A percentile compares a stretch with the other conserved stretches of the same genome.
Conservation (phyloP, 1,140 invertebrate genomes). For the Drosophila orosa region DNA sequence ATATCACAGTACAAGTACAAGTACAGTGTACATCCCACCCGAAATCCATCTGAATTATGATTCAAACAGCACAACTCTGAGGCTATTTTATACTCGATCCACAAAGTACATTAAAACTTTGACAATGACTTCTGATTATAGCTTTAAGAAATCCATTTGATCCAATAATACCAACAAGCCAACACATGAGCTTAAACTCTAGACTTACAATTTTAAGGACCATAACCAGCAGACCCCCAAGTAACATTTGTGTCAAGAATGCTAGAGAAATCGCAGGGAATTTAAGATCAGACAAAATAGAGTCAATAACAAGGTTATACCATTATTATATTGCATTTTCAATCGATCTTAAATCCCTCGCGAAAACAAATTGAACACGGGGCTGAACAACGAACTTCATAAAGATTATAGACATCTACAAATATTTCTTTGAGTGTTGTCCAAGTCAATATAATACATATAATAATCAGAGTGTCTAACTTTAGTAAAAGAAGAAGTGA, state of each 20-base stretch:
- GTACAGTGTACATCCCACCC: slow-evolving; percentile 34
- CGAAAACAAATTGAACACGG: neutral
- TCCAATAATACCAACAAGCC: slow-evolving; percentile 20
- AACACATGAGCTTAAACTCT: slow-evolving; percentile 20
- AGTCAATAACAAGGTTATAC: no score
- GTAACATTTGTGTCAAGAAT: slow-evolving; percentile 1
- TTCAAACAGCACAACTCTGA: slow-evolving; percentile 11
- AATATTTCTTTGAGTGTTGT: slow-evolving; percentile 22
- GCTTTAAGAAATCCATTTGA: slow-evolving; percentile 6
- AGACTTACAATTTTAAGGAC: neutral
- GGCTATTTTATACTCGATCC: slow-evolving; percentile 11
- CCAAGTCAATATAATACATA: slow-evolving; percentile 20
- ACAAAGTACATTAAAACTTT: neutral
- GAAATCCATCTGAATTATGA: slow-evolving; percentile 22
- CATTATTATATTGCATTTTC: no score
- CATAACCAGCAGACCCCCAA: slow-evolving; percentile 5
- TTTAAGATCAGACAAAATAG: neutral
- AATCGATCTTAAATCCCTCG: neutral
- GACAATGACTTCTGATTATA: neutral
- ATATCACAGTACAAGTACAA: slow-evolving; percentile 47
- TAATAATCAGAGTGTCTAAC: slow-evolving; percentile 19
- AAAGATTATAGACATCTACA: slow-evolving; percentile 3
- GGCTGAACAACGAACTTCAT: slow-evolving; percentile 6
- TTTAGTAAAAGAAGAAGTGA: neutral
- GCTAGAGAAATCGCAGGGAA: neutral